Conservation (phyloP, 2,888 invertebrate species). For the Actias luna region DNA sequence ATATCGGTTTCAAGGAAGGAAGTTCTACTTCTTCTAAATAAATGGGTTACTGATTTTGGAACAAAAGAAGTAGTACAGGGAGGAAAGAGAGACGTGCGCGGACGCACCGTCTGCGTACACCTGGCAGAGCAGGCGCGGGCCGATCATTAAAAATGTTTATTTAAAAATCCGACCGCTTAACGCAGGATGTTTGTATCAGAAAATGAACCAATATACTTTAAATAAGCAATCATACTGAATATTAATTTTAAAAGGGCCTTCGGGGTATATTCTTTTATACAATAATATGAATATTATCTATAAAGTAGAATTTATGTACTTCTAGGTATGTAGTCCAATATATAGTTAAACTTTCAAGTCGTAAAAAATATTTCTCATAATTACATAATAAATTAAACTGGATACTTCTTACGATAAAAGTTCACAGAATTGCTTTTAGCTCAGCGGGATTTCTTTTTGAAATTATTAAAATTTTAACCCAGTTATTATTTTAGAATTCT, state of each 20-base stretch:
- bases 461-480: too few species aligned
- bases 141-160: slow-evolving; percentile 83
- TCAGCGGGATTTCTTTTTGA: too few species aligned
- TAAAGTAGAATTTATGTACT: too few species aligned
- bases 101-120: slow-evolving; percentile 75
- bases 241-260: background rate
- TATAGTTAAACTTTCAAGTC: too few species aligned
- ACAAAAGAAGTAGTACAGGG: slow-evolving; percentile 66
- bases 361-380: too few species aligned
- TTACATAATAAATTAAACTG: too few species aligned
- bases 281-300: too few species aligned
- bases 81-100: slow-evolving; percentile 44
- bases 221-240: background rate
- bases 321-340: too few species aligned
- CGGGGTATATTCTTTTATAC: background rate
- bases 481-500: too few species aligned
- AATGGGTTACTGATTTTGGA: slow-evolving; percentile 76
- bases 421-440: too few species aligned
- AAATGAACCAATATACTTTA: slow-evolving; percentile 45
- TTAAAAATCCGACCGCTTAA: slow-evolving; percentile 82
- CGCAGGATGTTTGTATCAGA: slow-evolving; percentile 48
- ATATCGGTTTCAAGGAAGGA: slow-evolving; percentile 27
- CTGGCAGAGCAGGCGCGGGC: slow-evolving; percentile 72
- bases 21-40: slow-evolving; percentile 38
- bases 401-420: too few species aligned